Evolutionary conservation across 2,888 invertebrate genomes (phyloP), one percentile per base, ranked within the genome.

Genomic region (Stramonita haemastoma): DNA sequence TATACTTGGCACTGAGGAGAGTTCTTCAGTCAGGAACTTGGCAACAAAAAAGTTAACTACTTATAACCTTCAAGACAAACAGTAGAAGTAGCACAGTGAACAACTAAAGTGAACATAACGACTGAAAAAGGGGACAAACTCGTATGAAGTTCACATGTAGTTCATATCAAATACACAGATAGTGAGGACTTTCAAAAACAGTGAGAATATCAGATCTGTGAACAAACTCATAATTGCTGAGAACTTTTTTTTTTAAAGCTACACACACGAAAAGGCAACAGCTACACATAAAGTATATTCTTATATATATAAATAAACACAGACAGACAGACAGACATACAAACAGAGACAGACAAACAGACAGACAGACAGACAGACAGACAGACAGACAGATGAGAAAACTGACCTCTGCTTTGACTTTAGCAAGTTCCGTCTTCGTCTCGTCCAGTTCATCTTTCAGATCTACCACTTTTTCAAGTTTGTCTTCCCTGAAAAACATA

Each of bases 381-480:
- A n/a, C n/a, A n/a, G n/a, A n/a, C 8, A n/a, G 1, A 73, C 8
- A 73, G 26, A 36, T 34, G 66, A 0, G 22, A 22, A 29, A 0
- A 66, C 87, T 66, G 90, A 95, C 95, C 94, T 95, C 95, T 86
- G 91, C 94, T 91, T 98, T 97, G 89, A 98, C 96, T 96, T 98
- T 98, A 56, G 97, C 96, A 29, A 98, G 97, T 86, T 97, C 97
- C 73, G 97, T 96, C 95, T 97, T 98, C 19, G 97, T 97, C 93
- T 98, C 98, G 94, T 98, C 98, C 84, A 98, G 96, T 96, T 99
- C 99, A 96, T 99, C 99, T 92, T 97, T 98, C 93, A 98, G 97
- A 96, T 99, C 99, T 6, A 98, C 97, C 89, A 98, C 96, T 87
- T 98, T 97, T 96, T 99, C 99, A 0, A 98, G 98, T 96, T 98